Evolutionary conservation across 2,113 vertebrate species (phyloP), one percentile per base, ranked within the genome.

Genomic region (Apteryx mantelli): DNA sequence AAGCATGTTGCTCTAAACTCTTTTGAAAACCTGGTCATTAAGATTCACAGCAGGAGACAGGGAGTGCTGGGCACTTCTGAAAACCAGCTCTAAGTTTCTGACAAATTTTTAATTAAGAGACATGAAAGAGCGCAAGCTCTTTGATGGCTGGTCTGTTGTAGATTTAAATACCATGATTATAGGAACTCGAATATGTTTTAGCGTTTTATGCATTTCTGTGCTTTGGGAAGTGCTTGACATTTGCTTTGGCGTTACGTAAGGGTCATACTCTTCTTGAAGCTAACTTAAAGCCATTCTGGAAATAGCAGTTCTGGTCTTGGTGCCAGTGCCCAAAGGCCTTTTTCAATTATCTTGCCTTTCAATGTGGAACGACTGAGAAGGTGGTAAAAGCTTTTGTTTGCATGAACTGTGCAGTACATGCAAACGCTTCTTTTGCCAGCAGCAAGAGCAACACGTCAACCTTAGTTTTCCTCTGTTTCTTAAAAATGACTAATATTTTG

Each of bases 31-130:
- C 22, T 79, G 84, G 66, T 44, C 50, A 16, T 82, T 64, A 75
- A n/a, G 19, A 89, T 40, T 79, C 88, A 46, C 84, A 56, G 56
- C 87, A 74, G 87, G 93, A 88, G 25, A 40, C 2, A 6, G 34
- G 60, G 55, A 86, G 66, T 40, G 34, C 55, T 82, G 76, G 44
- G 55, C 80, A 66, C 70, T 80, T 87, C 78, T 90, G 78, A 90
- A 87, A 71, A 66, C 7, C 80, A 85, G 34, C 64, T 75, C 38
- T 6, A 56, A 58, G 32, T 71, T 79, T 80, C 77, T 87, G 82
- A 64, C 82, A 86, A 53, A 24, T 53, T 87, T 89, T 65, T 83
- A 76, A 93, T 93, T 76, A 93, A 48, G 61, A 82, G n/a, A 86
- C 88, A 86, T 88, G 63, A 86, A 86, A 92, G 64, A 70, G 77